Evolutionary conservation across 2,113 vertebrate species (phyloP).

Genomic region (Aleadryas rufinucha): DNA sequence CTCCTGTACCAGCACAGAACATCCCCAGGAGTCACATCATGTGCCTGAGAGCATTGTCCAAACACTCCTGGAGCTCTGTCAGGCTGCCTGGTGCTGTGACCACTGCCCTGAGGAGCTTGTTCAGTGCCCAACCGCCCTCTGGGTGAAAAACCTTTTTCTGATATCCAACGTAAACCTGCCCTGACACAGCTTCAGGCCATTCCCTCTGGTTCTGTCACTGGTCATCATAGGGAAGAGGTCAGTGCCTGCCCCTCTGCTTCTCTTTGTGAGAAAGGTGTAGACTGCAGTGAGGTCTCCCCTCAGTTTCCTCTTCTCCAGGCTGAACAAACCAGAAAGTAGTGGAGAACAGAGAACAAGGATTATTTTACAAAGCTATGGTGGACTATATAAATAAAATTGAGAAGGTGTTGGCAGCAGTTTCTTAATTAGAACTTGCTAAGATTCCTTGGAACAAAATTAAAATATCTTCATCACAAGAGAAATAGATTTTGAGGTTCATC

Average conservation of each 20-base stretch:
- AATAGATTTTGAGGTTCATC: neutral
- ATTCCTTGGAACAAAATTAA: neutral
- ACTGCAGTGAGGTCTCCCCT: neutral
- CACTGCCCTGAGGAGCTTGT: neutral
- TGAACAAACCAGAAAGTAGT: neutral
- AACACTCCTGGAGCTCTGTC: neutral
- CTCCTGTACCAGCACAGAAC: neutral
- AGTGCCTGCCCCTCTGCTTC: neutral
- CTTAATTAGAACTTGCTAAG: neutral
- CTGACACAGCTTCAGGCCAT: neutral
- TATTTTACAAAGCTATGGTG: neutral
- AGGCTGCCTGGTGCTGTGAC: neutral
- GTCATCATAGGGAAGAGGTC: neutral
- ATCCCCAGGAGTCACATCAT: neutral
- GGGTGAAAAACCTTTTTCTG: neutral
- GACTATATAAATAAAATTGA: conserved; percentile 7
- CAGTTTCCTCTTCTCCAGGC: neutral
- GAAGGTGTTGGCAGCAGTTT: neutral
- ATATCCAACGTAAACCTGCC: neutral
- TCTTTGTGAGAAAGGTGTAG: neutral
- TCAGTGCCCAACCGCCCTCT: rapidly evolving
- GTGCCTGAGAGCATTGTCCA: neutral
- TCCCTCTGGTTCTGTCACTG: neutral
- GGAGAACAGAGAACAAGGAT: neutral
- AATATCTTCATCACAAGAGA: neutral